These are phyloP conservation scores for Rhopalosiphum padi DNA, from an alignment of 1,140 invertebrate genomes.

Conservation along the genomic window DNA sequence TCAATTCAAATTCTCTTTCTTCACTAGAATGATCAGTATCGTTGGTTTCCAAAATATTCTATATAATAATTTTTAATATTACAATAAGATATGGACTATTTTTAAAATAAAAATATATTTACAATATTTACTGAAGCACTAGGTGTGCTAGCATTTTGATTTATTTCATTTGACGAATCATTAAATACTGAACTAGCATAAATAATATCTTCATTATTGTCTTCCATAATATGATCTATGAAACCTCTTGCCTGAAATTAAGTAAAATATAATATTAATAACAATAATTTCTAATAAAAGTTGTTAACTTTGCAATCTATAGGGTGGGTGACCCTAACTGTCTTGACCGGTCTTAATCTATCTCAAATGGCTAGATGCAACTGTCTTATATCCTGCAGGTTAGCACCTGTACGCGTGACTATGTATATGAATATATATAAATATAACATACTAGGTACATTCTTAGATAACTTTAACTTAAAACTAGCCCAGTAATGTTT, in stretches of 20 bases:
- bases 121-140: conserved; percentile 21
- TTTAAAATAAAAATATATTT: conserved; percentile 8
- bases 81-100: not conserved
- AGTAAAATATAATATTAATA: not conserved
- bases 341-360: not conserved
- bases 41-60: not conserved
- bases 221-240: not conserved
- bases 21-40: not conserved
- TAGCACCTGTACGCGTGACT: no score
- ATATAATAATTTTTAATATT: not conserved
- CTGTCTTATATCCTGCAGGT: not conserved
- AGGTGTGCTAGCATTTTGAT: not conserved
- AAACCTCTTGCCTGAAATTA: not conserved
- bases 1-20: conserved; percentile 37
- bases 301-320: not conserved
- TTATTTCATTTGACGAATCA: not conserved
- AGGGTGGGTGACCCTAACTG: not conserved
- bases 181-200: not conserved
- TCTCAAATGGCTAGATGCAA: not conserved
- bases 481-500: no score
- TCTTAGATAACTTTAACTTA: no score
- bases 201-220: not conserved
- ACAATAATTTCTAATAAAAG: not conserved
- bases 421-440: no score
- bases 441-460: no score